Evolutionary conservation across 2,113 vertebrate species (phyloP).

Genomic region (Bubo bubo): DNA sequence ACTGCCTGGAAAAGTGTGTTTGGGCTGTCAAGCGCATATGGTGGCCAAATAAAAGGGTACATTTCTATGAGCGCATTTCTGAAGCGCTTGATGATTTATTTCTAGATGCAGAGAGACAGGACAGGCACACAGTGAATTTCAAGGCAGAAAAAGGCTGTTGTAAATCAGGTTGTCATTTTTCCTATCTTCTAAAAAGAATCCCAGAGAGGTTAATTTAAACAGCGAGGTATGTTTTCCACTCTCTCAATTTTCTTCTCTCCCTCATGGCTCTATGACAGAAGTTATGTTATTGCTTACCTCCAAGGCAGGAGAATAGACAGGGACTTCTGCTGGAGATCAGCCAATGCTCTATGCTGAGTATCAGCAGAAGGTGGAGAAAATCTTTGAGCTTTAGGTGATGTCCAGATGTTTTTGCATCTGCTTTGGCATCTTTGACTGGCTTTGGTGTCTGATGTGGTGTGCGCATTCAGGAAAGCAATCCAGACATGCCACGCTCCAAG

Average conservation of each 20-base stretch:
- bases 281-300: not conserved
- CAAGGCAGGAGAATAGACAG: not conserved
- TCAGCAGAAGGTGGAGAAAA: not conserved
- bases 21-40: not conserved
- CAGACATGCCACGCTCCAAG: not conserved
- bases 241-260: not conserved
- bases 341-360: not conserved
- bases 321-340: not conserved
- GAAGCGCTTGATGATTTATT: not conserved
- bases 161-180: not conserved
- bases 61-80: not conserved
- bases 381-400: not conserved
- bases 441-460: not conserved
- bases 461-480: not conserved
- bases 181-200: not conserved
- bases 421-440: not conserved
- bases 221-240: not conserved
- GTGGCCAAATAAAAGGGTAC: not conserved
- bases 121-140: not conserved
- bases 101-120: not conserved
- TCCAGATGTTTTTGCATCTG: slow-evolving; percentile 10
- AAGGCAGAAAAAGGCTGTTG: not conserved
- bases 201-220: not conserved
- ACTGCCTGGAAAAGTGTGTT: not conserved
- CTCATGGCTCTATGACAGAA: not conserved